Percentiles rank a stretch among this genome's conserved stretches.
phyloP scores from a whole-genome alignment of 2,113 vertebrate species.

The Callipepla squamata region DNA sequence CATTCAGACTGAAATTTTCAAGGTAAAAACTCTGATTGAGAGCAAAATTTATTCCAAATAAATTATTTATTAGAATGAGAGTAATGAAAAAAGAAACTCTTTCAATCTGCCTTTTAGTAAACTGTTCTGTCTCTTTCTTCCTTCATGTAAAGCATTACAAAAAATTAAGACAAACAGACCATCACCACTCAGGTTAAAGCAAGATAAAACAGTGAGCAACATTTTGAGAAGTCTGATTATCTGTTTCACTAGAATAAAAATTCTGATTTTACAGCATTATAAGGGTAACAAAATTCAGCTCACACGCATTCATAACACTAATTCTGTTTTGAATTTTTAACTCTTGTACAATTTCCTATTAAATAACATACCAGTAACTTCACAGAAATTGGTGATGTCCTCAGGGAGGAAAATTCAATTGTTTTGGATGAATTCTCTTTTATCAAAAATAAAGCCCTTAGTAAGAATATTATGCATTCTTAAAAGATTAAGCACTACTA shows the following conservation, averaged over 20 bases:
- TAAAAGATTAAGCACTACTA: not conserved
- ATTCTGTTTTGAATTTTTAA: not conserved
- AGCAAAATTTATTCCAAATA: not conserved
- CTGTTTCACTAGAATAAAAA: not conserved
- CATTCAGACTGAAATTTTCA: not conserved
- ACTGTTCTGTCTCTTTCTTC: not conserved
- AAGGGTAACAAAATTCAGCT: not conserved
- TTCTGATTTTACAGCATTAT: not conserved
- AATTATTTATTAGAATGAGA: not conserved
- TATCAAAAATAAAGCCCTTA: not conserved
- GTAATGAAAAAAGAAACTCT: not conserved
- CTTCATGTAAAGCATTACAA: not conserved
- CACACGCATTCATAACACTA: not conserved
- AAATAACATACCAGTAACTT: not conserved
- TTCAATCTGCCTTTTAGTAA: not conserved
- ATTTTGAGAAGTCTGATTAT: not conserved
- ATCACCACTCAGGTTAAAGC: not conserved
- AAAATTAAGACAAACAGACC: no score
- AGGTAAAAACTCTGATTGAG: not conserved
- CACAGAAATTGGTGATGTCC: not conserved
- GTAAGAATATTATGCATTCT: not conserved
- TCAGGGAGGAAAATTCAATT: not conserved
- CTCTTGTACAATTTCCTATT: not conserved
- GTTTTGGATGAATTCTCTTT: not conserved
- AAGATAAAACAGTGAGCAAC: not conserved